Evolutionary conservation across 2,113 vertebrate genomes (phyloP).

Genomic region (Cariama cristata): DNA sequence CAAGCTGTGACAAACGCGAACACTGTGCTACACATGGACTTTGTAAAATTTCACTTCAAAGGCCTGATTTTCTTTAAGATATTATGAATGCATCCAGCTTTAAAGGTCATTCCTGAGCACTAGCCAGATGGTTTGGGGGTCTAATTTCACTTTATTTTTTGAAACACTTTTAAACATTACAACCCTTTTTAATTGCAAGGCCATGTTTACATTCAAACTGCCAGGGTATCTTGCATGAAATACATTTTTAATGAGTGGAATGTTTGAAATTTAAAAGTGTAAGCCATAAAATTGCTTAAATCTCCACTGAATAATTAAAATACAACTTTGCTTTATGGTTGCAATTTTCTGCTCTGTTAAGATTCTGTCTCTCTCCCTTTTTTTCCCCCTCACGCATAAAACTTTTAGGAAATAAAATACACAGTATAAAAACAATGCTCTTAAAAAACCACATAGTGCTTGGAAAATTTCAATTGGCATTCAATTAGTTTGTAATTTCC

Average conservation of each 20-base stretch:
- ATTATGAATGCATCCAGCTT: background rate
- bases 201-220: conserved; percentile 6
- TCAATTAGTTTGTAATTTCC: background rate
- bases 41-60: background rate
- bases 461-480: background rate
- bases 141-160: background rate
- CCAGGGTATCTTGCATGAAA: background rate
- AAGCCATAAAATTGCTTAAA: conserved; percentile 15
- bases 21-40: background rate
- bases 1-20: background rate
- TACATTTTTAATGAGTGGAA: conserved; percentile 39
- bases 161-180: background rate
- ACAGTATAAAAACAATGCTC: background rate
- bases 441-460: background rate
- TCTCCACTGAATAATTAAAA: conserved; percentile 60
- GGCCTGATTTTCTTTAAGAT: background rate
- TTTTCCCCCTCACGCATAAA: background rate
- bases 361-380: background rate
- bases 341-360: conserved; percentile 64
- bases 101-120: conserved; percentile 8
- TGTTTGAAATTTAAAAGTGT: conserved; percentile 15
- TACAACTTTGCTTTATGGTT: conserved; percentile 36
- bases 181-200: conserved; percentile 18
- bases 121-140: conserved; percentile 22
- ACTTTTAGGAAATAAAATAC: conserved; percentile 15